Conservation (phyloP, 2,113 vertebrate species). For the Siniperca knerii region DNA sequence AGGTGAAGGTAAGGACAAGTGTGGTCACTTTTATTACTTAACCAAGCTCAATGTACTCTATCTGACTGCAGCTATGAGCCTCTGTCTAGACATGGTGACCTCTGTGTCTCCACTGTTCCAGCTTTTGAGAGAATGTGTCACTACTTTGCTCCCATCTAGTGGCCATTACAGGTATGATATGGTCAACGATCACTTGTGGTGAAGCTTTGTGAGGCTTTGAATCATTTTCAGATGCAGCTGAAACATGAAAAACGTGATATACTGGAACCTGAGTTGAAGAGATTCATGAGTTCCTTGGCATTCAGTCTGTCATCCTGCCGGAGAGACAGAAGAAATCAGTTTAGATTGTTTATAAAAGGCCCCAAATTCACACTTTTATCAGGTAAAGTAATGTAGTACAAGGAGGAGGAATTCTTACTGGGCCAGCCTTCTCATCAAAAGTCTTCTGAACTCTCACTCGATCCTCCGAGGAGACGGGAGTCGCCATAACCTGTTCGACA, state of each 20-base stretch:
- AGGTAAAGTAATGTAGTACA: not conserved
- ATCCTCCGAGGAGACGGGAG: constrained; percentile 73
- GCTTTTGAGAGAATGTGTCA: not conserved
- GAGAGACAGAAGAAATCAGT: not conserved
- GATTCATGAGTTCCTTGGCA: constrained; percentile 76
- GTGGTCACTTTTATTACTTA: constrained; percentile 42
- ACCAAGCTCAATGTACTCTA: constrained; percentile 27
- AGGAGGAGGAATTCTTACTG: constrained; percentile 64
- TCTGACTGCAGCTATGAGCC: constrained; percentile 54
- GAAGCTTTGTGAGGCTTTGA: not conserved
- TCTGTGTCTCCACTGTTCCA: constrained; percentile 18
- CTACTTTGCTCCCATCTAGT: constrained; percentile 75
- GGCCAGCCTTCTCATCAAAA: constrained; percentile 78
- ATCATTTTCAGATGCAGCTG: not conserved
- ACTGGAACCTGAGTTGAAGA: constrained; percentile 82
- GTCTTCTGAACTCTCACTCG: constrained; percentile 66
- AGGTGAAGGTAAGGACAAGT: constrained; percentile 55
- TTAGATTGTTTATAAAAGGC: not conserved
- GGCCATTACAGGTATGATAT: constrained; percentile 53
- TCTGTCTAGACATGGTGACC: constrained; percentile 73
- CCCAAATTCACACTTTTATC: not conserved
- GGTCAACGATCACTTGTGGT: not conserved
- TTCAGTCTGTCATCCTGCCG: constrained; percentile 79
- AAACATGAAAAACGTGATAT: not conserved
- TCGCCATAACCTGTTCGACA: constrained; percentile 72